Evolutionary conservation across 2,797 vertebrate genomes (phyloP), one percentile per base, ranked within the genome.

Genomic region (Acridotheres tristis): DNA sequence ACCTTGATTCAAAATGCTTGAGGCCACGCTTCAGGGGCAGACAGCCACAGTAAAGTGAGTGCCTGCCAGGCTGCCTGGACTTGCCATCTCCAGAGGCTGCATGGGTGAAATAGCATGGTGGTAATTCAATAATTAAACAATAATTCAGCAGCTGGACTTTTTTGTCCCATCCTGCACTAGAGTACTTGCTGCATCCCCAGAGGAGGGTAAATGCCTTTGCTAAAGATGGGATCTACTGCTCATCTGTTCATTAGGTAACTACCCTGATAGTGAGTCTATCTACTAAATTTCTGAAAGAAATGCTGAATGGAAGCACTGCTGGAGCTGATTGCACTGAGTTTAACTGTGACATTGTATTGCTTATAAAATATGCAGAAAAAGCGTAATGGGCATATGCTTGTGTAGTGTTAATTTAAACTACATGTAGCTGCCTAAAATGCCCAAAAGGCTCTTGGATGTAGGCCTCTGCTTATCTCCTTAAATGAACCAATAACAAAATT

Each of bases 301-400:
- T 53, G 38, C n/a, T 40, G 26, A 65, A 51, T 25, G 15, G 29
- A 42, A 61, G 29, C 34, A 59, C 59, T 80, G 36, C 29, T 61
- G 69, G 65, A 77, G 50, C 34, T 27, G 65, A 55, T 79, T 58
- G 55, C 34, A 68, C 23, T 11, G 29, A 61, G 32, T 58, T 79
- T 78, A 73, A 78, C 55, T 59, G 48, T 66, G 67, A 36, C 43
- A n/a, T 54, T 65, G 66, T 40, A 59, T n/a, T 76, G 55, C 48
- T 76, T 83, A 73, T 76, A 73, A 91, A 94, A 85, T 58, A 76
- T 40, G n/a, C 48, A 88, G 58, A 38, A 81, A 94, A 77, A 11
- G 0, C 0, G 0, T 53, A 71, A 68, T 23, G 40, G 47, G 48
- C 59, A 45, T 16, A 36, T 1, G 2, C 27, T 73, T 84, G 29